These are phyloP conservation scores for Phyllotreta cruciferae DNA, from an alignment of 2,888 invertebrate species.

Conservation along the genomic window DNA sequence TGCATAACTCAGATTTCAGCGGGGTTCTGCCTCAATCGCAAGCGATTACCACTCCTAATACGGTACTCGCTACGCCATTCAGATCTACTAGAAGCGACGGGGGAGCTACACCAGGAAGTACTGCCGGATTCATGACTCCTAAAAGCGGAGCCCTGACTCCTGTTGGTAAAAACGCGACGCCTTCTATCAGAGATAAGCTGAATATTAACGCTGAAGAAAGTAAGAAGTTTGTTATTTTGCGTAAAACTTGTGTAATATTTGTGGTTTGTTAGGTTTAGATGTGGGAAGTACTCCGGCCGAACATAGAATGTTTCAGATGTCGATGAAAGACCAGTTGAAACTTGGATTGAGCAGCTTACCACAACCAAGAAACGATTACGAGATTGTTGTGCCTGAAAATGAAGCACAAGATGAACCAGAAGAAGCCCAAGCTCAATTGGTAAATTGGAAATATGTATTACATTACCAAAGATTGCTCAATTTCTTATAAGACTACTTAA, in stretches of 20 bases:
- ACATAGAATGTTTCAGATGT: conserved; percentile 72
- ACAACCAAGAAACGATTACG: conserved; percentile 94
- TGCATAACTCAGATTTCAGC: conserved; percentile 88
- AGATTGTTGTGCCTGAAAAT: conserved; percentile 94
- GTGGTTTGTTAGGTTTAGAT: conserved; percentile 59
- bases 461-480: no score
- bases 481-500: no score
- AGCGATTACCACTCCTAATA: conserved; percentile 84
- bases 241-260: background rate
- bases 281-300: conserved; percentile 75
- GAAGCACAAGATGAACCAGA: conserved; percentile 65
- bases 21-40: conserved; percentile 79
- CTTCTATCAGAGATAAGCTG: conserved; percentile 89
- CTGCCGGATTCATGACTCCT: conserved; percentile 68
- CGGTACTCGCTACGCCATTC: conserved; percentile 88
- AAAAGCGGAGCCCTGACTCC: conserved; percentile 63
- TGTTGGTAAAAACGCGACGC: conserved; percentile 59
- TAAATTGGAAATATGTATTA: conserved; percentile 26
- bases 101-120: conserved; percentile 62
- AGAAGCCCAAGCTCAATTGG: conserved; percentile 46
- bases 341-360: conserved; percentile 84
- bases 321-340: conserved; percentile 75
- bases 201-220: conserved; percentile 93
- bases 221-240: conserved; percentile 5
- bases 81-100: conserved; percentile 73